These are phyloP conservation scores for Hyphantria cunea DNA, from an alignment of 1,140 invertebrate genomes.

Conservation along the genomic window DNA sequence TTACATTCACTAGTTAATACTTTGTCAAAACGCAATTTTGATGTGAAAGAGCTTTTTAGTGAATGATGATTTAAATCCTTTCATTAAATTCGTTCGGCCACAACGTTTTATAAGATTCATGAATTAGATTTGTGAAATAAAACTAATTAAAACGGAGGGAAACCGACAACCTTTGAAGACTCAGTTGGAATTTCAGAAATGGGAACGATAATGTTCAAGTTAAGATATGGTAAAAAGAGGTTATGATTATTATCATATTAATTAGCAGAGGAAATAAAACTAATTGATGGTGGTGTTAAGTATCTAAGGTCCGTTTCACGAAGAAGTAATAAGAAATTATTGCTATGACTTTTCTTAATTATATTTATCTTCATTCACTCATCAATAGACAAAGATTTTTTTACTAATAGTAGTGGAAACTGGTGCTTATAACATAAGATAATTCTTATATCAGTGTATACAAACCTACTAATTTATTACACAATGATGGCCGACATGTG, in stretches of 20 bases:
- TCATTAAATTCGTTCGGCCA: slow-evolving; percentile 69
- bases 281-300: background rate
- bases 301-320: too few relatives aligned
- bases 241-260: slow-evolving; percentile 13
- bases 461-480: too few relatives aligned
- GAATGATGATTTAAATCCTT: slow-evolving; percentile 58
- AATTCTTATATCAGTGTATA: too few relatives aligned
- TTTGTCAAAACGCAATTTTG: slow-evolving; percentile 46
- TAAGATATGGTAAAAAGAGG: slow-evolving; percentile 6
- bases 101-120: slow-evolving; percentile 63
- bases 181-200: slow-evolving; percentile 6
- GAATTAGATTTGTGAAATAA: slow-evolving; percentile 59
- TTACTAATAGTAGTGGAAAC: too few relatives aligned
- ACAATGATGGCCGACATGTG: too few relatives aligned
- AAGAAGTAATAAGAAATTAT: too few relatives aligned
- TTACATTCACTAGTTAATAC: slow-evolving; percentile 33
- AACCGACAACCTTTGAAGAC: slow-evolving; percentile 20
- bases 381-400: too few relatives aligned
- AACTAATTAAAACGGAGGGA: slow-evolving; percentile 55
- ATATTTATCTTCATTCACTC: too few relatives aligned
- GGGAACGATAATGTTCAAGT: slow-evolving; percentile 13
- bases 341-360: too few relatives aligned
- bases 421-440: too few relatives aligned
- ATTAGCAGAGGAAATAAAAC: slow-evolving; percentile 11
- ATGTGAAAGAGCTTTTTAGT: slow-evolving; percentile 48